Percentiles rank a stretch among this genome's conserved stretches.
Evolutionary conservation across 2,797 vertebrate genomes (phyloP).

Genomic region (Lophius americanus): DNA sequence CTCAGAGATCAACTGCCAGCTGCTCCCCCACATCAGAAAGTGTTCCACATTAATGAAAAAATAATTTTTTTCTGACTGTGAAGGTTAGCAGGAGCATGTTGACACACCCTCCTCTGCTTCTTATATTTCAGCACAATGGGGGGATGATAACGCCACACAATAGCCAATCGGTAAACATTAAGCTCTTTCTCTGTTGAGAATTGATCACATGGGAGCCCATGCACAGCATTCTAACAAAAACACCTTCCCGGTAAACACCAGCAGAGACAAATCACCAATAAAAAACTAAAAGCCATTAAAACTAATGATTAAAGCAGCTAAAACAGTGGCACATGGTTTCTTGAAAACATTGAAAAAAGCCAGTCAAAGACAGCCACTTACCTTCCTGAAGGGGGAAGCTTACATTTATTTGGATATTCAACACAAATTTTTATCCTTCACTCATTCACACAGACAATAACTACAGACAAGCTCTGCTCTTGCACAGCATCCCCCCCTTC

Average conservation of each 20-base stretch:
- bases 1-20: slow-evolving; percentile 9
- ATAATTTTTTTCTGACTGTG: slow-evolving; percentile 71
- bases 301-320: neutral
- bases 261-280: slow-evolving; percentile 29
- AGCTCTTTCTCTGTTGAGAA: slow-evolving; percentile 23
- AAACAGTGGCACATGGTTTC: neutral
- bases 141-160: slow-evolving; percentile 38
- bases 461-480: slow-evolving; percentile 71
- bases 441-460: slow-evolving; percentile 40
- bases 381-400: slow-evolving; percentile 53
- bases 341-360: neutral
- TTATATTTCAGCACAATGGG: slow-evolving; percentile 62
- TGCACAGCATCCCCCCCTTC: slow-evolving; percentile 70
- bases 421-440: slow-evolving; percentile 40
- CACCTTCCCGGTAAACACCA: slow-evolving; percentile 9
- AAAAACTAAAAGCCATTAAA: slow-evolving; percentile 17
- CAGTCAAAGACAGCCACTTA: slow-evolving; percentile 44
- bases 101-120: slow-evolving; percentile 74
- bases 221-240: slow-evolving; percentile 32
- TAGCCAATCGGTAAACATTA: slow-evolving; percentile 70
- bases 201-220: slow-evolving; percentile 46
- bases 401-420: slow-evolving; percentile 17
- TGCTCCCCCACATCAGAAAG: neutral
- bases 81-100: slow-evolving; percentile 54
- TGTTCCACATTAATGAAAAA: neutral